phyloP scores from a whole-genome alignment of 1,140 invertebrate genomes.

The Trichonephila clavipes region DNA sequence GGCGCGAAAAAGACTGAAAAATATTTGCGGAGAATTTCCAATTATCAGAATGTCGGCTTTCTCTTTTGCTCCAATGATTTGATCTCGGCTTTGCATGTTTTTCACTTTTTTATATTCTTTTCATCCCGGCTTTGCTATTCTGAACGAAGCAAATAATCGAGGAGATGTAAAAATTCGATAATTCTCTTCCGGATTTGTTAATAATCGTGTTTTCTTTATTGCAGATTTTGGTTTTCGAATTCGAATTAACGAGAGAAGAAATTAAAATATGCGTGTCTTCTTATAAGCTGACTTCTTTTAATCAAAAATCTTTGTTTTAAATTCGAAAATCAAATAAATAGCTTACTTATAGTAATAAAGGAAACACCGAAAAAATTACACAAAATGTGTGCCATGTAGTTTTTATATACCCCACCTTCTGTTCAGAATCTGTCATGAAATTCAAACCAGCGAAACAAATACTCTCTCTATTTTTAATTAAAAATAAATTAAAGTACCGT shows the following conservation, averaged over 20 bases:
- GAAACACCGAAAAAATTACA: neutral
- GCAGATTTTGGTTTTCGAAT: neutral
- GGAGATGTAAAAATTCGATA: neutral
- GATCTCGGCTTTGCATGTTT: neutral
- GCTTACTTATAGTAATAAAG: no score
- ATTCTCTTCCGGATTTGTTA: neutral
- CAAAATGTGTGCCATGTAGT: no score
- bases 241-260: neutral
- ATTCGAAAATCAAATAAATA: neutral
- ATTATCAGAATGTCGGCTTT: neutral
- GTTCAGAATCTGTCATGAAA: no score
- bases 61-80: neutral
- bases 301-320: neutral
- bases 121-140: neutral
- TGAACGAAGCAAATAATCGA: neutral
- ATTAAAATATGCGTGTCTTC: neutral
- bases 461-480: no score
- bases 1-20: neutral
- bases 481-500: no score
- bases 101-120: neutral
- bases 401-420: no score
- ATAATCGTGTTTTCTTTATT: neutral
- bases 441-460: no score
- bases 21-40: slow-evolving; percentile 16
- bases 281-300: neutral